Percentiles rank a stretch among this genome's conserved stretches.
phyloP scores from a whole-genome alignment of 2,113 vertebrate species.

The Cervus canadensis region DNA sequence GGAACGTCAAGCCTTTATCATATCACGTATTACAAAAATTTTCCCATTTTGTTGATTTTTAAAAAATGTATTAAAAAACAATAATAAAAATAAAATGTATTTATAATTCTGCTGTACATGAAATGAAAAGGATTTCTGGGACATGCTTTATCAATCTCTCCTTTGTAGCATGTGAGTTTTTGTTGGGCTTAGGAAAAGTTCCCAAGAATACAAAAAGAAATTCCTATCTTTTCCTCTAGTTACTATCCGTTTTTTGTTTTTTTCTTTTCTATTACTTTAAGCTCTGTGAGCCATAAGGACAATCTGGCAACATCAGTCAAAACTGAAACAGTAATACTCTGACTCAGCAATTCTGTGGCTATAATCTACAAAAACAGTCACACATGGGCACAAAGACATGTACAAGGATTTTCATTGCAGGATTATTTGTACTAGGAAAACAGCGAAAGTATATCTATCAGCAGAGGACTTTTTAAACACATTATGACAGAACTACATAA shows the following conservation, averaged over 20 bases:
- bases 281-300: neutral
- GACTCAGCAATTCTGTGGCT: neutral
- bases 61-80: neutral
- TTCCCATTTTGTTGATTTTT: neutral
- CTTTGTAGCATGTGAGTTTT: neutral
- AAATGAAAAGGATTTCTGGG: neutral
- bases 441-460: neutral
- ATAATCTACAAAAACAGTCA: slow-evolving; percentile 3
- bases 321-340: neutral
- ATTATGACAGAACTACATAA: neutral
- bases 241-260: neutral
- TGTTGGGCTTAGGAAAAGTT: neutral
- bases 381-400: neutral
- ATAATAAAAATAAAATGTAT: neutral
- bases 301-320: neutral
- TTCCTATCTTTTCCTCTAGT: neutral
- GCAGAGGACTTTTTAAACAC: slow-evolving; percentile 20
- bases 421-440: neutral
- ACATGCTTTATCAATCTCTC: neutral
- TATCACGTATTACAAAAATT: neutral
- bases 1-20: slow-evolving; percentile 6
- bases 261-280: slow-evolving; percentile 13
- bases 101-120: neutral
- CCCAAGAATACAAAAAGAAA: neutral
- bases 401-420: neutral